Evolutionary conservation across 2,797 vertebrate genomes (phyloP).

Genomic region (Danio aesculapii): DNA sequence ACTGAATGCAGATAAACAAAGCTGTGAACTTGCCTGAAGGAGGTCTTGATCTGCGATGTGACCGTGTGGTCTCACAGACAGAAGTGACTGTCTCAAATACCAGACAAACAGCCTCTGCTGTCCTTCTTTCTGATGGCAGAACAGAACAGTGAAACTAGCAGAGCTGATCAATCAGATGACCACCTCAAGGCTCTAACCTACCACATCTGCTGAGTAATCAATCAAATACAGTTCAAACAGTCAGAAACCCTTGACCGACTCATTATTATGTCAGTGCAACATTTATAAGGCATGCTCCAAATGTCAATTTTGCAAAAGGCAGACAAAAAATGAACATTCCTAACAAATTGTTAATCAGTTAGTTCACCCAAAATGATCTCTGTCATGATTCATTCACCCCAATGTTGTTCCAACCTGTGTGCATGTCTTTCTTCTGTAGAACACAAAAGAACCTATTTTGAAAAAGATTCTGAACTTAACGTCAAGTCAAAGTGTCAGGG

Average conservation of each 20-base stretch:
- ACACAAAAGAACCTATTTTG: not conserved
- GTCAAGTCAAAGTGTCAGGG: too few species aligned
- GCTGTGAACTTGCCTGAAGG: constrained; percentile 82
- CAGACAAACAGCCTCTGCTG: constrained; percentile 45
- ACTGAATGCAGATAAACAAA: constrained; percentile 83
- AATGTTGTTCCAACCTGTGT: too few species aligned
- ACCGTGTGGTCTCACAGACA: constrained; percentile 76
- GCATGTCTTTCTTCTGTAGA: not conserved
- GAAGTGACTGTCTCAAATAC: constrained; percentile 13
- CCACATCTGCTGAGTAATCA: constrained; percentile 7
- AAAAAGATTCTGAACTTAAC: too few species aligned
- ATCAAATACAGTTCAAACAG: constrained; percentile 4
- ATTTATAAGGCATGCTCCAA: not conserved
- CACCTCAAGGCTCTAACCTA: constrained; percentile 18
- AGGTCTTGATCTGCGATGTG: constrained; percentile 84
- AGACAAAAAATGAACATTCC: not conserved
- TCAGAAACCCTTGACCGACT: not conserved
- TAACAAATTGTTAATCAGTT: not conserved
- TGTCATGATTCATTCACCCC: not conserved
- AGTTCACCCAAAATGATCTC: not conserved
- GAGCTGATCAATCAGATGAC: constrained; percentile 16
- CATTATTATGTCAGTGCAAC: not conserved
- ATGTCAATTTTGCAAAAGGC: not conserved
- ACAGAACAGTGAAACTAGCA: constrained; percentile 2
- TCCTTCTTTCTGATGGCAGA: not conserved